Evolutionary conservation across 2,888 invertebrate species (phyloP), one percentile per base, ranked within the genome.

Genomic region (Abscondita cerata): DNA sequence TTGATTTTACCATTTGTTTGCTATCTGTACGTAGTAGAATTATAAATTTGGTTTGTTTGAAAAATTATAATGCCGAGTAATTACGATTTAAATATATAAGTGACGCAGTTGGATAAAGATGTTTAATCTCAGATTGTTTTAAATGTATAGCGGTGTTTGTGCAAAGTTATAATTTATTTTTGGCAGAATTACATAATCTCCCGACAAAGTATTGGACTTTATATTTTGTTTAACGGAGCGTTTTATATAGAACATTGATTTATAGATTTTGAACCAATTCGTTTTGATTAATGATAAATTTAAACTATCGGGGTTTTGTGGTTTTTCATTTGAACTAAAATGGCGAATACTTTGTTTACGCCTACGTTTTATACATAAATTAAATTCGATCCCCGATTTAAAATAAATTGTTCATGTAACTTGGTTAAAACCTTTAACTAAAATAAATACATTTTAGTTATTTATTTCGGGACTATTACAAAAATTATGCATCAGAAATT

Each of bases 251-350:
- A 64, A 67, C 69, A 59, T 62, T 70, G 70, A 70, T 70, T 70
- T 70, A 70, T 70, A 61, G 65, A 68, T 70, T 70, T 69, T 65
- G 58, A 53, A 58, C 68, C 64, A 62, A 69, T 70, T 70, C 65
- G 58, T 69, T 70, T 68, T 70, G 70, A 70, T 70, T 70, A 70
- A 70, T 69, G 69, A 66, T 67, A 69, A 66, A 66, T 66, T 68
- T 52, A 34, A n/a, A 47, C 62, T 48, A 59, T 47, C 63, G 52
- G 34, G 19, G 53, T 51, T 56, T 44, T 40, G 52, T 44, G 59
- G 25, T 59, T 55, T 52, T 59, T 55, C 51, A 59, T 58, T 58
- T 58, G 52, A 58, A 58, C 50, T 58, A 58, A 58, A 58, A 44
- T 50, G 52, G 20, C 6, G 20, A 56, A 40, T 44, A 51, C 51